Evolutionary conservation across 2,797 vertebrate genomes (phyloP).

Genomic region (Cirrhinus molitorella): DNA sequence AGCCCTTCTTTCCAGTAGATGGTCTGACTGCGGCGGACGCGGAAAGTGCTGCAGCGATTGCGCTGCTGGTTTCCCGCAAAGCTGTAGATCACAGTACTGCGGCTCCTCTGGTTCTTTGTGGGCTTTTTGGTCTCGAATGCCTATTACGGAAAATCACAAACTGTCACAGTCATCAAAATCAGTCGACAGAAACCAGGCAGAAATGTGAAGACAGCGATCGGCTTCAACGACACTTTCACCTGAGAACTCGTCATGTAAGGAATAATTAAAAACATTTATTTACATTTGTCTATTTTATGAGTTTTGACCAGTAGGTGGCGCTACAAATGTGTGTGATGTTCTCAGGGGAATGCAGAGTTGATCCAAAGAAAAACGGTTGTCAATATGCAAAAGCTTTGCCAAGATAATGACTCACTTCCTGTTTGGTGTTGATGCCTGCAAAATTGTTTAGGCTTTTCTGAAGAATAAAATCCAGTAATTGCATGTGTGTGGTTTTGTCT

Average conservation of each 20-base stretch:
- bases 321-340: neutral
- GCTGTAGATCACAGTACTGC: constrained; percentile 89
- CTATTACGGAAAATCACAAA: constrained; percentile 68
- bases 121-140: constrained; percentile 88
- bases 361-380: neutral
- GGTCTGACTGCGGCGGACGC: constrained; percentile 94
- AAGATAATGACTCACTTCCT: constrained; percentile 25
- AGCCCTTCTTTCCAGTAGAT: constrained; percentile 99
- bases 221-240: constrained; percentile 9
- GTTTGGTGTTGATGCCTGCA: neutral
- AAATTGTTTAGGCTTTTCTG: constrained; percentile 21
- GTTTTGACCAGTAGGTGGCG: neutral
- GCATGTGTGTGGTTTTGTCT: constrained; percentile 23
- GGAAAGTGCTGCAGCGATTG: constrained; percentile 95
- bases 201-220: neutral
- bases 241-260: neutral
- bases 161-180: too few relatives aligned
- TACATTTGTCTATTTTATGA: neutral
- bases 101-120: constrained; percentile 75
- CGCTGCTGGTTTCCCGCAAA: constrained; percentile 87
- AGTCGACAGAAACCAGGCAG: neutral
- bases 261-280: neutral
- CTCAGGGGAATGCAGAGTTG: constrained; percentile 11
- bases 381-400: constrained; percentile 5
- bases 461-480: constrained; percentile 26